phyloP scores from a whole-genome alignment of 1,140 invertebrate genomes.

The Zeugodacus cucurbitae region DNA sequence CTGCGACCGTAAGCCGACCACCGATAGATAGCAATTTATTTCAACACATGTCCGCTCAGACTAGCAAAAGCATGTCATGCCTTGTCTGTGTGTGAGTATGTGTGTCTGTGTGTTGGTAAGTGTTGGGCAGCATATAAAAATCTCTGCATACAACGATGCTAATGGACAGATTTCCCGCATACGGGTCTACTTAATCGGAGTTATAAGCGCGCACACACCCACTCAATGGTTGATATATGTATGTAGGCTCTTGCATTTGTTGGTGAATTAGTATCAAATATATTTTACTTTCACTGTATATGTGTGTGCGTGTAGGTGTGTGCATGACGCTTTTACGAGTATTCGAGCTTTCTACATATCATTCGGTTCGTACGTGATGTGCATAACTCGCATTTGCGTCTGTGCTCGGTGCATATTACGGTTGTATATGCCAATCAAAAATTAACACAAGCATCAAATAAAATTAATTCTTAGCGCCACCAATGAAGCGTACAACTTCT shows the following conservation, averaged over 20 bases:
- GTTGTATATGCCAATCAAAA: not conserved
- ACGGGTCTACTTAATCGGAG: not conserved
- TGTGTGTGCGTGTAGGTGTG: not conserved
- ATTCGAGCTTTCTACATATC: not conserved
- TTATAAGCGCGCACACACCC: no score
- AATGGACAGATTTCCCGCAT: not conserved
- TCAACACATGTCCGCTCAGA: not conserved
- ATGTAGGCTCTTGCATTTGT: not conserved
- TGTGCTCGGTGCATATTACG: not conserved
- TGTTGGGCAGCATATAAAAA: not conserved
- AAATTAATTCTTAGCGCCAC: not conserved
- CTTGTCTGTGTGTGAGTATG: not conserved
- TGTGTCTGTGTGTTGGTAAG: not conserved
- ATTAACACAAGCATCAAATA: not conserved
- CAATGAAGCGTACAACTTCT: not conserved
- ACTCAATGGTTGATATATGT: not conserved
- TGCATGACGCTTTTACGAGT: not conserved
- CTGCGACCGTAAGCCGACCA: not conserved
- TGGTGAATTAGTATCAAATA: not conserved
- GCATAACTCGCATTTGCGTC: not conserved
- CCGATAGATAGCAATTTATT: constrained; percentile 17
- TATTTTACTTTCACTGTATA: not conserved
- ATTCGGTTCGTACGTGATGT: not conserved
- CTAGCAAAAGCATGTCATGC: not conserved
- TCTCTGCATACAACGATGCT: constrained; percentile 13